Conservation (phyloP, 2,797 vertebrate genomes). For the Coranthus polyacanthus region DNA sequence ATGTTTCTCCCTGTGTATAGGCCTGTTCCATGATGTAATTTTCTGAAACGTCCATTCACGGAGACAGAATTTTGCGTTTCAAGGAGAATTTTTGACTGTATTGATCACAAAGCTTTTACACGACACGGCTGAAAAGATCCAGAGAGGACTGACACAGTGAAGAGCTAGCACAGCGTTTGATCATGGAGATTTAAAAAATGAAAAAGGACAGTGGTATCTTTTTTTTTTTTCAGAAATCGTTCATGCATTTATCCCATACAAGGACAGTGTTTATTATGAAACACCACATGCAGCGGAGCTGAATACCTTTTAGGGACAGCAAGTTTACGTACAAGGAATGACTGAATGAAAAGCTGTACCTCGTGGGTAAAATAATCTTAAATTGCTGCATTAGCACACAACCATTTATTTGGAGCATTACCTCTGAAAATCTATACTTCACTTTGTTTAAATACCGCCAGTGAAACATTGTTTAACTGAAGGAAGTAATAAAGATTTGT, state of each 20-base stretch:
- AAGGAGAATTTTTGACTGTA: constrained; percentile 70
- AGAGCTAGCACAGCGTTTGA: constrained; percentile 55
- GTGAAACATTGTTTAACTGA: too few relatives aligned
- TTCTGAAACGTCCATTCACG: constrained; percentile 64
- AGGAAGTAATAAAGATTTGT: too few relatives aligned
- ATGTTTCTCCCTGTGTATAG: constrained; percentile 32
- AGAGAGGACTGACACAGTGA: constrained; percentile 51
- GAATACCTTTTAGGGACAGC: neutral
- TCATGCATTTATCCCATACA: constrained; percentile 16
- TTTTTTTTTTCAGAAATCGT: constrained; percentile 37
- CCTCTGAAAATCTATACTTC: too few relatives aligned
- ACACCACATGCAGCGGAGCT: neutral
- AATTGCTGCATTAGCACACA: too few relatives aligned
- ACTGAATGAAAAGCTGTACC: too few relatives aligned
- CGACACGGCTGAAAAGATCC: constrained; percentile 51
- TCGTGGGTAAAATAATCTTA: too few relatives aligned
- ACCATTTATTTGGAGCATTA: too few relatives aligned
- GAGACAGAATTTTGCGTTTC: constrained; percentile 60
- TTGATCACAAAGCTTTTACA: constrained; percentile 68
- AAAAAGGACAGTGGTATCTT: constrained; percentile 26
- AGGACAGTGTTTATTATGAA: neutral
- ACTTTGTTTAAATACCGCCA: too few relatives aligned
- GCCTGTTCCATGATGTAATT: constrained; percentile 70
- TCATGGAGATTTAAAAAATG: constrained; percentile 58
- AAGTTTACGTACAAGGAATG: neutral